Evolutionary conservation across 2,797 vertebrate genomes (phyloP).

Genomic region (Oreochromis grahami): DNA sequence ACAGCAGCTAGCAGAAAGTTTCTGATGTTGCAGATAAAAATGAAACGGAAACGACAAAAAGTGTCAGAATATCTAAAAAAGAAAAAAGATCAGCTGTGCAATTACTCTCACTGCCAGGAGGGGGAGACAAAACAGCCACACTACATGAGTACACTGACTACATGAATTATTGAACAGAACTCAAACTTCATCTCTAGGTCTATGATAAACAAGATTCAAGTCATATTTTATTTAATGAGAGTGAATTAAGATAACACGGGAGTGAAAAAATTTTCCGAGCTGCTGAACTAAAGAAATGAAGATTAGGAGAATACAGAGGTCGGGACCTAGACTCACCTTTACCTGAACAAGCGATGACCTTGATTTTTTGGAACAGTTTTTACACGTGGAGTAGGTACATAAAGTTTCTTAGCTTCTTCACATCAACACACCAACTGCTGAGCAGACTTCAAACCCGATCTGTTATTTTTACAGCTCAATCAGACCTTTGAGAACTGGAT

Average conservation of each 20-base stretch:
- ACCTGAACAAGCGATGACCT: background rate
- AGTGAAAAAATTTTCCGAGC: accelerated
- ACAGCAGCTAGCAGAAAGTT: background rate
- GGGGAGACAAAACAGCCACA: background rate
- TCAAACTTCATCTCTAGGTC: background rate
- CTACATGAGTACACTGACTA: background rate
- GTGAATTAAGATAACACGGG: background rate
- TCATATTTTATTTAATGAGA: background rate
- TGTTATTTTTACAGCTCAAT: constrained; percentile 84
- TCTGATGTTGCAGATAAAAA: background rate
- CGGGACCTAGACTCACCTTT: background rate
- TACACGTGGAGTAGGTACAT: background rate
- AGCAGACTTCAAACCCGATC: background rate
- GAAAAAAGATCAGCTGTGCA: background rate
- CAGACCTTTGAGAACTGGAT: constrained; percentile 88
- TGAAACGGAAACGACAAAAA: background rate
- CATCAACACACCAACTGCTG: background rate
- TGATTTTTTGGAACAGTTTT: background rate
- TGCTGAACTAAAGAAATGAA: background rate
- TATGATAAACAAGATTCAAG: background rate
- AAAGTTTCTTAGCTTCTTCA: background rate
- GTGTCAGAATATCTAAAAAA: background rate
- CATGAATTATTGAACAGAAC: background rate
- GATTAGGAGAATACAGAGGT: background rate
- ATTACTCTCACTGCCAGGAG: background rate